Base-by-base conservation (phyloP, 1,140 invertebrate species). In the Mizuhopecten yessoensis region DNA sequence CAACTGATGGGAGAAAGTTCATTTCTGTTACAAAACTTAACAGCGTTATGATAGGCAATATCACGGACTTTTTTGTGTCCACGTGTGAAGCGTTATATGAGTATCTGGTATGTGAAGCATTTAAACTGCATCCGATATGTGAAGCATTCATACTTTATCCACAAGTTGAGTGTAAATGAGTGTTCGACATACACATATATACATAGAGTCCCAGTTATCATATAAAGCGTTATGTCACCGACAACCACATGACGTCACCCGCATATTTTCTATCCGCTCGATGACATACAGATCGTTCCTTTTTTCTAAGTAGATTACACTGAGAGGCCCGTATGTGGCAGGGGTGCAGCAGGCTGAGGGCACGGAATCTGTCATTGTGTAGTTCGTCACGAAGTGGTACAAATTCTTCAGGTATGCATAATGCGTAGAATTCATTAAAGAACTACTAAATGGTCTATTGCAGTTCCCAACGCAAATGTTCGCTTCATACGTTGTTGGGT, bases 381-480 rank as follows among this genome's bases (percentile, higher is more conserved):
- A 45, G 17, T 45, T 17, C 17, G 17, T 75, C 57, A 75, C n/a
- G 20, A 7, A 17, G 11, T n/a, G 57, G 57, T 75, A 29, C 57
- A 75, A 75, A 75, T n/a, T 29, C 57, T 75, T 75, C 23, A 75
- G 1, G 57, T 75, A 75, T n/a, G 57, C n/a, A 75, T 75, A 13
- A 75, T 29, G 3, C 29, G 42, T 75, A 3, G n/a, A 29, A 75
- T 75, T 9, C 17, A 20, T 75, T 5, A 5, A n/a, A 7, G 23
- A n/a, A 20, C n/a, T 29, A 29, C 57, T 17, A 15, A 5, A 75
- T n/a, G n/a, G 23, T 29, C 1, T 15, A 17, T 75, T n/a, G 11
- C 57, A 75, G 23, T n/a, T 75, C 5, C 57, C 57, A 75, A 75
- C n/a, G n/a, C 57, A 75, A n/a, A 75, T 29, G 57, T 75, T 75